A percentile compares a stretch with the other conserved stretches of the same genome.
phyloP scores from a whole-genome alignment of 2,113 vertebrate genomes.

The Ptyas mucosa region DNA sequence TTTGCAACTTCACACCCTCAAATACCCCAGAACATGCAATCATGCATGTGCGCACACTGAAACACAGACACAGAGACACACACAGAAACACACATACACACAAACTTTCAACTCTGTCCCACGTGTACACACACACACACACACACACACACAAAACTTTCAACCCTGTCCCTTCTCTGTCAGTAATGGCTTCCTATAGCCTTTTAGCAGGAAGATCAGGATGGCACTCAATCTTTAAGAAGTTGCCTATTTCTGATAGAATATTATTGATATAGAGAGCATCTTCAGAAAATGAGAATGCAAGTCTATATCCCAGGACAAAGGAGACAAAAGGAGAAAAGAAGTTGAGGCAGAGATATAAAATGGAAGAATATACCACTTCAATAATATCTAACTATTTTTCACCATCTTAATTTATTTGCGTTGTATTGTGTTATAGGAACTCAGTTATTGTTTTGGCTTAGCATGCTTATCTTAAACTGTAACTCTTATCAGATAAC shows the following conservation, averaged over 20 bases:
- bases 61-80: background rate
- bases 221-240: background rate
- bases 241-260: background rate
- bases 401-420: background rate
- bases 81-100: background rate
- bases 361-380: background rate
- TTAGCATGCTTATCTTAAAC: background rate
- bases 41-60: background rate
- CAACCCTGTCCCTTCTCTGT: background rate
- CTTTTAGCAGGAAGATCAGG: background rate
- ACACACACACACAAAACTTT: background rate
- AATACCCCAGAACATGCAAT: background rate
- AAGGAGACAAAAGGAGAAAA: background rate
- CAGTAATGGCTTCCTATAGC: background rate
- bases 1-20: background rate
- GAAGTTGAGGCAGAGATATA: background rate
- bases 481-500: background rate
- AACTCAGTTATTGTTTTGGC: background rate
- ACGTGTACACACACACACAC: background rate
- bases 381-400: background rate
- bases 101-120: no score
- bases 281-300: background rate
- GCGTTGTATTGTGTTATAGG: background rate
- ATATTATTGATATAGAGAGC: background rate
- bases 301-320: background rate